These are phyloP conservation scores for Meta bourneti DNA, from an alignment of 2,888 invertebrate species.

Conservation along the genomic window DNA sequence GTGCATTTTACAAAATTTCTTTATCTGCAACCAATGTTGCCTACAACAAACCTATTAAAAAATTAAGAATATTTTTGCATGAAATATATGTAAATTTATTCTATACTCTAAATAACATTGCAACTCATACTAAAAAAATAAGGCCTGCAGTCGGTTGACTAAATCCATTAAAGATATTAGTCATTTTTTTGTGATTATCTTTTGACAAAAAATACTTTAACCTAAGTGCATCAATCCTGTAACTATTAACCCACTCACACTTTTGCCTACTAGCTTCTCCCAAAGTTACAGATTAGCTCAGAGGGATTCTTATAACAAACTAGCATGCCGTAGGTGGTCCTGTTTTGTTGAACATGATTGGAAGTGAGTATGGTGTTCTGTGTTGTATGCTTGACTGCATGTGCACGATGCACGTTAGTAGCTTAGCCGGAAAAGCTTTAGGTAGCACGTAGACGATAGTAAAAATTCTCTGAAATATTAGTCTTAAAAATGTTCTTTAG, in stretches of 20 bases:
- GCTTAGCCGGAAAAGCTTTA: no score
- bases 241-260: slow-evolving; percentile 30
- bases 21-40: not conserved
- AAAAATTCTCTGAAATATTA: no score
- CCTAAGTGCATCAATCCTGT: not conserved
- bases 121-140: not conserved
- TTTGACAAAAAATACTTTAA: not conserved
- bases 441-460: no score
- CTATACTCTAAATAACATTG: not conserved
- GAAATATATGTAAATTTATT: not conserved
- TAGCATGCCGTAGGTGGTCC: slow-evolving; percentile 69
- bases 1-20: not conserved
- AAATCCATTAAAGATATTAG: not conserved
- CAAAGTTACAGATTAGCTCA: slow-evolving; percentile 51
- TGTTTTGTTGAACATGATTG: slow-evolving; percentile 54
- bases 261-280: slow-evolving; percentile 53
- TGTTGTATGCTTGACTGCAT: slow-evolving; percentile 35
- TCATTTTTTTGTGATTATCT: not conserved
- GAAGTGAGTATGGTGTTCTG: slow-evolving; percentile 59
- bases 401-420: slow-evolving; percentile 35
- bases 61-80: not conserved
- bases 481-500: no score
- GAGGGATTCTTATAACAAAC: slow-evolving; percentile 44
- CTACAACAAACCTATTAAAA: not conserved
- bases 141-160: no score